A percentile compares a stretch with the other conserved stretches of the same genome.
Conservation (phyloP, 2,113 vertebrate species). For the Silurus asotus region DNA sequence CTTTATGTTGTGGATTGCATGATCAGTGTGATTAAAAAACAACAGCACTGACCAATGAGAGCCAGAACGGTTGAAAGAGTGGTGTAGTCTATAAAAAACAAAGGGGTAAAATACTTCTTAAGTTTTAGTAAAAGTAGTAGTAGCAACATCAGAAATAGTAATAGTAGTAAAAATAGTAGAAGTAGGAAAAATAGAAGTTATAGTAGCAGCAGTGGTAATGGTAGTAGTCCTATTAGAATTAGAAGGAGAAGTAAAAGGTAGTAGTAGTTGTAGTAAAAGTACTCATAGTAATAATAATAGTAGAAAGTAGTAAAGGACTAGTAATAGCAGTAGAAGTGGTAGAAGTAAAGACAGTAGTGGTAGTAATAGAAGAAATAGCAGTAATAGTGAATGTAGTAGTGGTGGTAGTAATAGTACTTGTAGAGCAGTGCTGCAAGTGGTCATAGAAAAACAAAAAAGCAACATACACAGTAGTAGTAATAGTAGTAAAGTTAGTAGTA, state of each 20-base stretch:
- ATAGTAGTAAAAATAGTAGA: neutral
- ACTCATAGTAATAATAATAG: neutral
- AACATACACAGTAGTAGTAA: neutral
- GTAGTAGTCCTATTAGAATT: neutral
- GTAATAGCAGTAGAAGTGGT: neutral
- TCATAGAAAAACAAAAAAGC: too few species aligned
- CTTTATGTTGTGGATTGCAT: neutral
- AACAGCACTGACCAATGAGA: neutral
- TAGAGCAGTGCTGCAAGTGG: too few species aligned
- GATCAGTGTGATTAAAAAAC: neutral
- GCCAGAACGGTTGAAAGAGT: neutral
- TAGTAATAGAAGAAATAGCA: neutral
- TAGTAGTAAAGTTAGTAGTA: neutral
- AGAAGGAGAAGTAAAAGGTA: neutral
- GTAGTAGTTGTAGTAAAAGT: neutral
- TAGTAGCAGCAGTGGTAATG: neutral
- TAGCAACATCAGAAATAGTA: neutral
- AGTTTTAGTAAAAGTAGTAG: neutral
- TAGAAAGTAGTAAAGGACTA: neutral
- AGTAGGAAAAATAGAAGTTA: neutral
- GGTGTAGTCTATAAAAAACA: neutral
- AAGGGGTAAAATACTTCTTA: neutral
- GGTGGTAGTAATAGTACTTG: neutral
- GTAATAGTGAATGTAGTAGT: neutral
- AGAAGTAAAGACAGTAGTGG: neutral